Base-by-base conservation (phyloP, 2,888 invertebrate species). In the Acanthoscelides obtectus region DNA sequence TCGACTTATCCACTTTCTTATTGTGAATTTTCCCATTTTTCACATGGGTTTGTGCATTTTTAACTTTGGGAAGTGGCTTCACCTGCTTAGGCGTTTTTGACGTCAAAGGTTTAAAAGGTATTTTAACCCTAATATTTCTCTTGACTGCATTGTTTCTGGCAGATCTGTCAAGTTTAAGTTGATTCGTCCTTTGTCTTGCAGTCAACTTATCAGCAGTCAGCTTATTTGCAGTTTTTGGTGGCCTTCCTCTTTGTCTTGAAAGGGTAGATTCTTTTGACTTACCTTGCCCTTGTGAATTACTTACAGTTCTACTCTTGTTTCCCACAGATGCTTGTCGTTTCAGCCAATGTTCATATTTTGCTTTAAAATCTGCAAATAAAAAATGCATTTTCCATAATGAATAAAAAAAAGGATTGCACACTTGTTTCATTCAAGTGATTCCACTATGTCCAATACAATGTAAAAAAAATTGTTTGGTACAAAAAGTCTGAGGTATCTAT, bases 51-150 rank as follows among this genome's bases (percentile, higher is more conserved):
- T 45, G 45, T 45, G 68, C 69, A 21, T 69, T 72, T 21, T 73
- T 72, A 68, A 73, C 72, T 45, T 72, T 72, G 22, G 72, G 45
- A 63, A 68, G 70, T 25, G 67, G 72, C 67, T 71, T 71, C 27
- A 22, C 45, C 45, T 45, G 45, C 17, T 45, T 69, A 22, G 63
- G 65, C 17, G 68, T 22, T 67, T 22, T 2, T 6, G 71, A 21
- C 20, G 65, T n/a, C 45, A 22, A 69, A 6, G 71, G 69, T 45
- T 45, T 45, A 12, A 17, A 45, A 45, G 17, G 17, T 17, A 45
- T 45, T 45, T 45, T 45, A 45, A 45, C 17, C 45, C 17, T 45
- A 45, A 45, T 6, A 45, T 45, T 45, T 45, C 45, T 45, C 17
- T 45, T 45, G 17, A 45, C 45, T 45, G 45, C 45, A 45, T 45